These are phyloP conservation scores for Salvelinus namaycush DNA, from an alignment of 2,113 vertebrate genomes.

Conservation along the genomic window DNA sequence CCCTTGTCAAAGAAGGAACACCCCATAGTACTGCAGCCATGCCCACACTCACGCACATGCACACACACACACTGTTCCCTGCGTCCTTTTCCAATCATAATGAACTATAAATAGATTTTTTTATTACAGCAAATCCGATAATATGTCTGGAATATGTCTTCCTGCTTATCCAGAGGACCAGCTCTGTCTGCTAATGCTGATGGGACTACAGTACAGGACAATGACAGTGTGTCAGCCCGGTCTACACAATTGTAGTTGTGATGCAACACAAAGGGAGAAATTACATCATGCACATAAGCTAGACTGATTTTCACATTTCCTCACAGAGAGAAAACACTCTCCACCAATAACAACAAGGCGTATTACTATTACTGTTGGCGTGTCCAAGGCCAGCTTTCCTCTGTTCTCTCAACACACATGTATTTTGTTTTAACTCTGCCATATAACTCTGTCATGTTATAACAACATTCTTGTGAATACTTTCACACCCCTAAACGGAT, in stretches of 20 bases:
- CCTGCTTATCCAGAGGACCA: slow-evolving; percentile 33
- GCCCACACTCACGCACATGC: slow-evolving; percentile 3
- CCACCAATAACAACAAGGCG: neutral
- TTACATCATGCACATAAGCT: neutral
- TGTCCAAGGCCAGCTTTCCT: neutral
- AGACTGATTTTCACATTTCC: neutral
- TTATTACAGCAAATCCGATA: slow-evolving; percentile 58
- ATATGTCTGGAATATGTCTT: slow-evolving; percentile 47
- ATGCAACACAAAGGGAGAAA: neutral
- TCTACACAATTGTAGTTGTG: neutral
- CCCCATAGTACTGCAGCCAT: neutral
- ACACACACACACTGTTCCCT: slow-evolving; percentile 4
- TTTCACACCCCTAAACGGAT: neutral
- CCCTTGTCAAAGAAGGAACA: no score
- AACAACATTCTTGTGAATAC: neutral
- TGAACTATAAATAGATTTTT: slow-evolving; percentile 64
- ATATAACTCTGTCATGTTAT: neutral
- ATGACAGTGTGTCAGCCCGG: neutral
- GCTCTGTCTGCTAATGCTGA: slow-evolving; percentile 25
- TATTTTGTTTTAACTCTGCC: neutral
- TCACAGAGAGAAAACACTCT: neutral
- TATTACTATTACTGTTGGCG: neutral
- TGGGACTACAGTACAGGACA: slow-evolving; percentile 13
- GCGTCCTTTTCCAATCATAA: slow-evolving; percentile 32
- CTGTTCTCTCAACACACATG: neutral